Base-by-base conservation (phyloP, 2,888 invertebrate genomes). In the Ypsolopha sequella region DNA sequence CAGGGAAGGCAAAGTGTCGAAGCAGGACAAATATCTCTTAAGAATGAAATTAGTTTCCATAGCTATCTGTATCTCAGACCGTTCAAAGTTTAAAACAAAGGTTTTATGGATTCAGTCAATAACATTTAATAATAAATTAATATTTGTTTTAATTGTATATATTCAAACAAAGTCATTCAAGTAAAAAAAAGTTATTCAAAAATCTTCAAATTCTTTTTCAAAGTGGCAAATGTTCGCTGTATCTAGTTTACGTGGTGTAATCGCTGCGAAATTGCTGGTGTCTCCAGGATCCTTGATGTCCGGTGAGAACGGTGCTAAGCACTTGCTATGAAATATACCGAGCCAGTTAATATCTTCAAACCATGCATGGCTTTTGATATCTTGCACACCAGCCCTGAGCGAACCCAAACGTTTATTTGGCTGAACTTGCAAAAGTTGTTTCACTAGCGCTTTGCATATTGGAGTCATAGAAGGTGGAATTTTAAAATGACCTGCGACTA, bases 321-420 rank as follows among this genome's bases (percentile, higher is more conserved):
- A 70, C 73, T 91, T 92, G 66, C 92, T 91, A 69, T 94, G 90
- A 55, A 95, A 92, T 60, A 98, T 87, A 24, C 89, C 88, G 55
- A 91, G 88, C 96, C 97, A 98, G 69, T 95, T 91, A 1, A 91
- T 90, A 3, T 91, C 89, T 49, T 89, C 82, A 68, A 98, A 98
- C 96, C 97, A 99, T 51, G 88, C 88, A 74, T 98, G 97, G 53
- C 88, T 89, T 78, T 97, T 98, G 57, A 99, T 96, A 73, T 98
- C 98, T 65, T 89, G 91, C 7, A 93, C 91, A 14, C 96, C 98
- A 59, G 92, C 91, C 74, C 93, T 94, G 54, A 98, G 85, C 69
- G 96, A 96, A 34, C 98, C 98, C 72, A 87, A 95, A 50, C 96
- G 91, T 56, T 77, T 82, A 10, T 63, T 64, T 0, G 78, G 70